A percentile compares a stretch with the other conserved stretches of the same genome.
These are phyloP conservation scores for Phataginus tricuspis DNA, from an alignment of 2,797 vertebrate species.

Conservation along the genomic window DNA sequence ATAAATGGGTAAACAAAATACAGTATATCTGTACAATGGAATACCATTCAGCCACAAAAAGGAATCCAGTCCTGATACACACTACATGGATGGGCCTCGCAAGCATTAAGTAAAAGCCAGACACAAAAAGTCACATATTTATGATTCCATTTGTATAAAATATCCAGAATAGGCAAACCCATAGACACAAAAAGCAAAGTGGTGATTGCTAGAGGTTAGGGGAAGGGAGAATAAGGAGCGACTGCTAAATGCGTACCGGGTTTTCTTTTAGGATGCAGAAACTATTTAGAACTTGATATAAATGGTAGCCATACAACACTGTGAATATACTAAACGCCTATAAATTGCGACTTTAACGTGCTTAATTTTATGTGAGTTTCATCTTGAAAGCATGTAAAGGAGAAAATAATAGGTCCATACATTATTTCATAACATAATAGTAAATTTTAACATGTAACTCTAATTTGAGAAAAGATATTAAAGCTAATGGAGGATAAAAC, in stretches of 20 bases:
- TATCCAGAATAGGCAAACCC: neutral
- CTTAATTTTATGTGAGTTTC: constrained; percentile 25
- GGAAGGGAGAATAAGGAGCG: neutral
- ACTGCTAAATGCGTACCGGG: too few species aligned
- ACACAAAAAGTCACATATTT: neutral
- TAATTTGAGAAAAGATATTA: neutral
- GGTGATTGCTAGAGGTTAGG: neutral
- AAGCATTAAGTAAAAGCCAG: neutral
- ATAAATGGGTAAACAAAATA: neutral
- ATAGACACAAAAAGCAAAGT: neutral
- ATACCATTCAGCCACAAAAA: neutral
- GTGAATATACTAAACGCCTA: neutral
- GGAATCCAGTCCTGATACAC: neutral
- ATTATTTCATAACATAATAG: neutral
- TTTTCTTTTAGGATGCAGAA: neutral
- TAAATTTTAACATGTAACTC: neutral
- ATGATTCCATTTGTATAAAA: neutral
- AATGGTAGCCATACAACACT: neutral
- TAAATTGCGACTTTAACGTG: neutral
- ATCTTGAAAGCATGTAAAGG: neutral
- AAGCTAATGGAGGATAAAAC: neutral
- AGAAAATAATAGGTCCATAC: neutral
- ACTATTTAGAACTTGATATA: neutral
- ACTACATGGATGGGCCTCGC: neutral
- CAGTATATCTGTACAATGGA: neutral